Percentiles rank a stretch among this genome's conserved stretches.
Conservation (phyloP, 2,113 vertebrate genomes). For the Noturus placidus region DNA sequence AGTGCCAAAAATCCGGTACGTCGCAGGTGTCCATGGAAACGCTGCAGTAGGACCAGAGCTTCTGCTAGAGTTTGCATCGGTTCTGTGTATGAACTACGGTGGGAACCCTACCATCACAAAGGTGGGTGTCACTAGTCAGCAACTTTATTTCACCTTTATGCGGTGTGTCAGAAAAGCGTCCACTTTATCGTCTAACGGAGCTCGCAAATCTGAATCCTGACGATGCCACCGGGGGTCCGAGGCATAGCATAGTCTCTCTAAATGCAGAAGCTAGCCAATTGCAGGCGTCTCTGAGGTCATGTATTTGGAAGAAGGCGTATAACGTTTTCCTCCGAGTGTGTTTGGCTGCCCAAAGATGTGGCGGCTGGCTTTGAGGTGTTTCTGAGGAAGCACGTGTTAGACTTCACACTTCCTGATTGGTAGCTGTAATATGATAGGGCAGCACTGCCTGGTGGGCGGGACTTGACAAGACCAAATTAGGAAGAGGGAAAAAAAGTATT, state of each 20-base stretch:
- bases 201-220: neutral
- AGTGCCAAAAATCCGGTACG: slow-evolving; percentile 90
- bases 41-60: slow-evolving; percentile 91
- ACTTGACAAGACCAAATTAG: neutral
- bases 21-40: slow-evolving; percentile 92
- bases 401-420: neutral
- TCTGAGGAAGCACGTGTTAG: neutral
- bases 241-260: neutral
- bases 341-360: neutral
- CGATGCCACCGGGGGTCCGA: no score
- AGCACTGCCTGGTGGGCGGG: neutral
- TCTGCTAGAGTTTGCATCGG: slow-evolving; percentile 88
- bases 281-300: neutral
- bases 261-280: no score
- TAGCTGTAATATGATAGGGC: neutral
- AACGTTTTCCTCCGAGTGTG: neutral
- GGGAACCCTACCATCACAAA: slow-evolving; percentile 85
- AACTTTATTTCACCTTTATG: neutral
- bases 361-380: neutral
- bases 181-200: neutral
- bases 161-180: neutral
- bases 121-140: slow-evolving; percentile 64
- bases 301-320: neutral
- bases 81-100: slow-evolving; percentile 91
- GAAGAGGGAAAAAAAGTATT: neutral